A percentile compares a stretch with the other conserved stretches of the same genome.
These are phyloP conservation scores for Hyles lineata DNA, from an alignment of 2,888 invertebrate species.

Conservation along the genomic window DNA sequence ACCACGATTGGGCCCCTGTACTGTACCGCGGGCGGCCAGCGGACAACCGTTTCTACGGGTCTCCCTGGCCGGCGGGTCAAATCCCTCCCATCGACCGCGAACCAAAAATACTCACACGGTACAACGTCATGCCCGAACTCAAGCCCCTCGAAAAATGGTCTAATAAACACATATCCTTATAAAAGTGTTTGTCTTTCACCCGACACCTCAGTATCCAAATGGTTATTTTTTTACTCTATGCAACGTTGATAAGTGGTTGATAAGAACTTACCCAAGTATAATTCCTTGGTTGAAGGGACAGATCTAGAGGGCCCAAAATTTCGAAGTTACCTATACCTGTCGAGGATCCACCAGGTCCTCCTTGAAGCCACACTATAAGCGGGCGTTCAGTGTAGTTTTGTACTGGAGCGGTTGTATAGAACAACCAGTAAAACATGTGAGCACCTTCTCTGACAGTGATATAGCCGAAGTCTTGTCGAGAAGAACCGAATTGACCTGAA, in stretches of 20 bases:
- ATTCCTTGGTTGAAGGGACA: conserved; percentile 86
- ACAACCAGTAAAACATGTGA: conserved; percentile 95
- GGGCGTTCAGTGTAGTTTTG: conserved; percentile 87
- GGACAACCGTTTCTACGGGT: too few species aligned
- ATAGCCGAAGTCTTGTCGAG: conserved; percentile 90
- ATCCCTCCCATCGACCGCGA: too few species aligned
- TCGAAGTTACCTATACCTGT: conserved; percentile 95
- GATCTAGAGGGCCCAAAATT: conserved; percentile 91
- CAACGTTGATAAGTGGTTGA: conserved; percentile 14
- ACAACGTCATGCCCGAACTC: too few species aligned
- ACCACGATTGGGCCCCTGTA: too few species aligned
- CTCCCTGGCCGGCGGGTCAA: too few species aligned
- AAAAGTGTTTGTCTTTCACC: too few species aligned
- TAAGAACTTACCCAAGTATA: conserved; percentile 88
- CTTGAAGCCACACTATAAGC: conserved; percentile 94
- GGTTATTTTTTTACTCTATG: too few species aligned
- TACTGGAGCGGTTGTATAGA: conserved; percentile 88
- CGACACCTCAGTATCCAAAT: too few species aligned
- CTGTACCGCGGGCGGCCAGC: too few species aligned
- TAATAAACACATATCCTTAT: too few species aligned
- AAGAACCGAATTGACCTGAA: conserved; percentile 82
- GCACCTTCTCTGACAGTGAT: conserved; percentile 89
- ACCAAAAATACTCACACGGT: too few species aligned
- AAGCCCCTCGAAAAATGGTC: too few species aligned
- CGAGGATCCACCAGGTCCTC: conserved; percentile 93